phyloP scores from a whole-genome alignment of 1,140 invertebrate species.

The Cecropterus lyciades region DNA sequence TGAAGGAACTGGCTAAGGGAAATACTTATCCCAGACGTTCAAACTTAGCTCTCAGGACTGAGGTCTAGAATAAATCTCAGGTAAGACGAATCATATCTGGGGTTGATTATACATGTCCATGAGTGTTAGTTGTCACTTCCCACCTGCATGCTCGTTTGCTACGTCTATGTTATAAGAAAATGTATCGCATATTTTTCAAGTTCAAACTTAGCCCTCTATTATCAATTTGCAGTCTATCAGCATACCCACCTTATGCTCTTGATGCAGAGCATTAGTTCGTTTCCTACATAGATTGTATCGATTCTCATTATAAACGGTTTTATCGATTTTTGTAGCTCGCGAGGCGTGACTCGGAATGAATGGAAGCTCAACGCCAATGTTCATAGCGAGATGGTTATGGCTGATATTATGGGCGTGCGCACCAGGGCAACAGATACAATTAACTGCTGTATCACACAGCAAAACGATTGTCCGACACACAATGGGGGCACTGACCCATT shows the following conservation, averaged over 20 bases:
- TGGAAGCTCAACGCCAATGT: slow-evolving; percentile 31
- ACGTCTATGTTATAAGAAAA: no score
- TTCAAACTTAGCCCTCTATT: no score
- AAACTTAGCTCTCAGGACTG: no score
- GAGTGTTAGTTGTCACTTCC: no score
- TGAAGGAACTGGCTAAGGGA: no score
- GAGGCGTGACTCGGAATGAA: slow-evolving; percentile 46
- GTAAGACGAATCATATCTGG: no score
- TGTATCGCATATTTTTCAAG: no score
- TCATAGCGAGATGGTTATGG: slow-evolving; percentile 33
- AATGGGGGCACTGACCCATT: slow-evolving; percentile 54
- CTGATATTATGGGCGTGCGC: slow-evolving; percentile 35
- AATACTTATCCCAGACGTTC: no score
- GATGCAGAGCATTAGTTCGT: background rate
- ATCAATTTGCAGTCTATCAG: no score
- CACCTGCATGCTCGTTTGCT: no score
- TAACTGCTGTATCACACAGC: slow-evolving; percentile 40
- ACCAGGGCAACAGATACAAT: slow-evolving; percentile 40
- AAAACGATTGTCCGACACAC: slow-evolving; percentile 44
- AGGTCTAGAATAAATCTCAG: no score
- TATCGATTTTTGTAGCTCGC: slow-evolving; percentile 38
- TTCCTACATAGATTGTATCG: slow-evolving; percentile 6
- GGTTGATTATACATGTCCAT: no score
- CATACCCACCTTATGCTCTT: background rate
- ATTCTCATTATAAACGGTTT: slow-evolving; percentile 24